phyloP scores from a whole-genome alignment of 2,888 invertebrate species.

The Alcis repandata region DNA sequence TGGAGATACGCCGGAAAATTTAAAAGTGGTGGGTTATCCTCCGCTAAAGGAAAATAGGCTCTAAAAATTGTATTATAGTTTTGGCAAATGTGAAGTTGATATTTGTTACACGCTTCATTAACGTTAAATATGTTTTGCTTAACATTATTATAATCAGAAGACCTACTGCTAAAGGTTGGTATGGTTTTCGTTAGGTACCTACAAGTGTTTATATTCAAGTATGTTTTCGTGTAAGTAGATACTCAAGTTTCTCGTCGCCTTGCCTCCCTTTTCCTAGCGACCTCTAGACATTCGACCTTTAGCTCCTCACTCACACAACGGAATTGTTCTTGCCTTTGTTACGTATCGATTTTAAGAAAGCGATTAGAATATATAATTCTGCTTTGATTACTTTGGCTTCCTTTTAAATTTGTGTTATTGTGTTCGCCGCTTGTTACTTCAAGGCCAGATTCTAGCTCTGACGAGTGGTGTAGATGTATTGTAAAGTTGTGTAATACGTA shows the following conservation, averaged over 20 bases:
- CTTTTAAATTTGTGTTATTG: constrained; percentile 33
- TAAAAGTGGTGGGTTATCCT: too few species aligned
- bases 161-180: too few species aligned
- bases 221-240: background rate
- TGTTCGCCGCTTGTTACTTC: constrained; percentile 15
- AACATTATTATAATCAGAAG: background rate
- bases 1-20: too few species aligned
- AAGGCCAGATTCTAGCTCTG: constrained; percentile 18
- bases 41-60: too few species aligned
- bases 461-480: constrained; percentile 2
- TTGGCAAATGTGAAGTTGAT: too few species aligned
- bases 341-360: constrained; percentile 54
- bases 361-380: constrained; percentile 50
- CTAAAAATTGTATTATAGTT: too few species aligned
- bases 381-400: constrained; percentile 47
- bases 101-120: background rate
- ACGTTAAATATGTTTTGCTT: background rate
- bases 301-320: constrained; percentile 50
- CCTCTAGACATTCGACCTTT: constrained; percentile 79
- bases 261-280: constrained; percentile 60
- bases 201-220: background rate
- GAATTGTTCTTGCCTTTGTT: constrained; percentile 49
- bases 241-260: constrained; percentile 10
- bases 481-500: constrained; percentile 8
- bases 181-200: background rate